Evolutionary conservation across 2,888 invertebrate genomes (phyloP).

Genomic region (Amblyteles armatorius): DNA sequence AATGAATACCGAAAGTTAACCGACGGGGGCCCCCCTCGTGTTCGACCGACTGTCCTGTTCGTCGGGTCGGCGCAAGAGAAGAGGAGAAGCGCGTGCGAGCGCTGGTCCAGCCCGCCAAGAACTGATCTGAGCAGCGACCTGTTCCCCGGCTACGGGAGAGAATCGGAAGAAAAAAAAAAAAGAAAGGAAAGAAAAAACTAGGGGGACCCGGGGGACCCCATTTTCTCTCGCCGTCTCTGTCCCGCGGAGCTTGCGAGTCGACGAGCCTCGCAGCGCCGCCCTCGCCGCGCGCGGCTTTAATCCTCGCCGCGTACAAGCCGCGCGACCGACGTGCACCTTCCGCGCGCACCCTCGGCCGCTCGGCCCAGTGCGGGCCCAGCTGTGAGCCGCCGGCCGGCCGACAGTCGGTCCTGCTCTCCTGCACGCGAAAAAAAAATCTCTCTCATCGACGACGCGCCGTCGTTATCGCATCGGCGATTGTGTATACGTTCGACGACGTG

Average conservation of each 20-base stretch:
- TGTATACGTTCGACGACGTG: not conserved
- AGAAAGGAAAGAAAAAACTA: slow-evolving; percentile 21
- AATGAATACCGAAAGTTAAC: not conserved
- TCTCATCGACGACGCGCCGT: slow-evolving; percentile 36
- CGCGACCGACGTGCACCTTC: slow-evolving; percentile 36
- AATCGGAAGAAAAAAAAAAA: slow-evolving; percentile 51
- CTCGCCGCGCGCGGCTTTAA: slow-evolving; percentile 35
- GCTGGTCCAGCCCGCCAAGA: slow-evolving; percentile 78
- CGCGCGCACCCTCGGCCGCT: slow-evolving; percentile 17
- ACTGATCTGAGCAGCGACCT: slow-evolving; percentile 73
- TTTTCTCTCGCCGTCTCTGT: slow-evolving; percentile 67
- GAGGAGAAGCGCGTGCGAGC: slow-evolving; percentile 74
- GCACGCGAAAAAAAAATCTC: slow-evolving; percentile 21
- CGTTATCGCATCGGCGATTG: slow-evolving; percentile 16
- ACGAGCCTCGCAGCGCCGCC: slow-evolving; percentile 37
- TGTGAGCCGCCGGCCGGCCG: slow-evolving; percentile 9
- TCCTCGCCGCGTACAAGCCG: slow-evolving; percentile 25
- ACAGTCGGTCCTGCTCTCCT: slow-evolving; percentile 14
- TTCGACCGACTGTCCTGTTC: slow-evolving; percentile 21
- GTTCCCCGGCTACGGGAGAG: slow-evolving; percentile 51
- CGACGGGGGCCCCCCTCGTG: slow-evolving; percentile 24
- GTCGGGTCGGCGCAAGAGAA: slow-evolving; percentile 20
- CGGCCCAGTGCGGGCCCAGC: slow-evolving; percentile 10
- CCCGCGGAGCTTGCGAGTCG: slow-evolving; percentile 68
- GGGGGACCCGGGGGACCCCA: slow-evolving; percentile 59